Evolutionary conservation across 2,113 vertebrate genomes (phyloP), one percentile per base, ranked within the genome.

Genomic region (Meleagris gallopavo): DNA sequence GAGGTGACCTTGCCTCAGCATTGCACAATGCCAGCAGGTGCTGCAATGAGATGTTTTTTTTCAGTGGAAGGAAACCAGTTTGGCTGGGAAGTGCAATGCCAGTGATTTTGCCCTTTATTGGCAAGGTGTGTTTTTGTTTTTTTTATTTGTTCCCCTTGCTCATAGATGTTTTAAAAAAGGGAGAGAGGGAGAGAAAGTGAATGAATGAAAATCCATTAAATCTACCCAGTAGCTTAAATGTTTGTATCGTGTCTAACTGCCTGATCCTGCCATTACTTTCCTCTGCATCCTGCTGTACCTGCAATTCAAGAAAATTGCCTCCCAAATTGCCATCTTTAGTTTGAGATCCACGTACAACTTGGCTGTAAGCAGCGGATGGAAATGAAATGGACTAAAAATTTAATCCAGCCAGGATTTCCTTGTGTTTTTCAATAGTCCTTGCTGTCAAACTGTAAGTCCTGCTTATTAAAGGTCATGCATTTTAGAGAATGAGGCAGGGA

Each of bases 231-330:
- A 91, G 38, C 83, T 95, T 88, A 93, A 93, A 86, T 89, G 85
- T 95, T 94, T 96, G 91, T 94, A 65, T 85, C 75, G 45, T 41
- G 27, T 83, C 85, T 95, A 92, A 96, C 80, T 90, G 91, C 77
- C 92, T 96, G 91, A 97, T 94, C 93, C 80, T 93, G 61, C 75
- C 81, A 90, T 94, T 97, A 95, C 85, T 74, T 96, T 92, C 45
- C 60, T 74, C 64, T 73, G 62, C 87, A 91, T 94, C 89, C 83
- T 89, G 85, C 89, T 87, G 61, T 91, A 97, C 96, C 88, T 94
- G 96, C 93, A 97, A 95, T 97, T 97, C 80, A 87, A 91, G 94
- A 75, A 97, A 95, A 97, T 97, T 96, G 92, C 89, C 41, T 97
- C 60, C 60, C 89, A 96, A 97, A 97, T 97, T 96, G 88, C 90